phyloP scores from a whole-genome alignment of 1,140 invertebrate species.

The Metopolophium dirhodum region DNA sequence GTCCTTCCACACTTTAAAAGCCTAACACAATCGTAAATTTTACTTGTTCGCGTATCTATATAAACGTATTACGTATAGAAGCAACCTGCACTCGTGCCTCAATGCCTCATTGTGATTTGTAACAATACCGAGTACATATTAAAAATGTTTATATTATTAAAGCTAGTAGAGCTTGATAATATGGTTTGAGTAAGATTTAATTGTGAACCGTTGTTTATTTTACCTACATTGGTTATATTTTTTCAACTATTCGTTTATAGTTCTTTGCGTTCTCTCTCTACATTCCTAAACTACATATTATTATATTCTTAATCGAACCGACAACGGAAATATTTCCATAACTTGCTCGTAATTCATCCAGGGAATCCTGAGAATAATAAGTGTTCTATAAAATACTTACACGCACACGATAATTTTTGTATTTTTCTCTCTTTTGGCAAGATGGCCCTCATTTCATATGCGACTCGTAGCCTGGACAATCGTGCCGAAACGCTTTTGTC shows the following conservation, averaged over 20 bases:
- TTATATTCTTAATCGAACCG: slow-evolving; percentile 46
- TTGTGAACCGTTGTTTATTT: neutral
- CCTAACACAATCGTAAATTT: neutral
- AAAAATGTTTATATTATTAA: neutral
- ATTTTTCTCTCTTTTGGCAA: slow-evolving; percentile 36
- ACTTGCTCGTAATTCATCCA: slow-evolving; percentile 51
- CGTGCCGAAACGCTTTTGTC: slow-evolving; percentile 38
- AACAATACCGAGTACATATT: neutral
- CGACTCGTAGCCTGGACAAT: slow-evolving; percentile 2
- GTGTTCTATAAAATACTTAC: slow-evolving; percentile 44
- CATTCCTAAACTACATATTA: neutral
- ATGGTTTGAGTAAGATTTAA: neutral
- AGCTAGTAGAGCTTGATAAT: neutral
- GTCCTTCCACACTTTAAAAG: neutral
- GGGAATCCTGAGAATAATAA: slow-evolving; percentile 53
- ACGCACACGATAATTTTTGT: slow-evolving; percentile 27
- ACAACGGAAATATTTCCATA: slow-evolving; percentile 38
- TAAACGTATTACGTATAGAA: neutral
- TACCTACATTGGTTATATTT: neutral
- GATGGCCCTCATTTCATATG: slow-evolving; percentile 54
- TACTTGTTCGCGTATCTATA: neutral
- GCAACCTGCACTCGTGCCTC: neutral
- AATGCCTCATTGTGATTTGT: neutral
- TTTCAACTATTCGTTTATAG: neutral
- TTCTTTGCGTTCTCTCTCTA: neutral